Conservation (phyloP, 35 echinoderm and acorn worm species). For the Apostichopus parvimensis region DNA sequence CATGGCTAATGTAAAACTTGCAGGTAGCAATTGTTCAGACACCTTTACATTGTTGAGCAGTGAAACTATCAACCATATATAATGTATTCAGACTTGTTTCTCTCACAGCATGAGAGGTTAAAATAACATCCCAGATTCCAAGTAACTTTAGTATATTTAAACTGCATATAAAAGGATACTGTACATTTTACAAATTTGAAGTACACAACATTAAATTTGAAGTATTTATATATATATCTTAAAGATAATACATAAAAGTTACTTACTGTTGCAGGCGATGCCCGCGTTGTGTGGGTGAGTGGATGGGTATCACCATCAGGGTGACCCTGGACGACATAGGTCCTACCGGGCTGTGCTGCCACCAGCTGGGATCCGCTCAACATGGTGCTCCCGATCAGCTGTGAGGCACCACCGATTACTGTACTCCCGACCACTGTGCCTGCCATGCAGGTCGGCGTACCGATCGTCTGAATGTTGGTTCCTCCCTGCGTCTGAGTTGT, state of each 20-base stretch:
- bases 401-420: slow-evolving; percentile 59
- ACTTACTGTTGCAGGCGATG: slow-evolving; percentile 99
- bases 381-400: slow-evolving; percentile 69
- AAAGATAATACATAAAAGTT: background rate
- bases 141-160: too few relatives aligned
- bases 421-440: slow-evolving; percentile 67
- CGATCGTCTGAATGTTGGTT: slow-evolving; percentile 84
- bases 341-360: slow-evolving; percentile 75
- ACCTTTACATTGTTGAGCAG: too few relatives aligned
- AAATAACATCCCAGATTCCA: too few relatives aligned
- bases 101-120: too few relatives aligned
- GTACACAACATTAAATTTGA: too few relatives aligned
- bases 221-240: too few relatives aligned
- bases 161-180: too few relatives aligned
- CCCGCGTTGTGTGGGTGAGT: slow-evolving; percentile 92
- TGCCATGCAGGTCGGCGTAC: slow-evolving; percentile 51
- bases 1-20: too few relatives aligned
- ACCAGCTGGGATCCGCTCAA: slow-evolving; percentile 84
- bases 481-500: slow-evolving; percentile 63
- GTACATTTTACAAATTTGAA: too few relatives aligned
- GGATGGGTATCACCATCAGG: slow-evolving; percentile 88
- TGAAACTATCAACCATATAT: too few relatives aligned
- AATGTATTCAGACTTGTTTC: too few relatives aligned
- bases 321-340: slow-evolving; percentile 88
- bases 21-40: too few relatives aligned